Base-by-base conservation (phyloP, 2,888 invertebrate species). In the Apamea monoglypha region DNA sequence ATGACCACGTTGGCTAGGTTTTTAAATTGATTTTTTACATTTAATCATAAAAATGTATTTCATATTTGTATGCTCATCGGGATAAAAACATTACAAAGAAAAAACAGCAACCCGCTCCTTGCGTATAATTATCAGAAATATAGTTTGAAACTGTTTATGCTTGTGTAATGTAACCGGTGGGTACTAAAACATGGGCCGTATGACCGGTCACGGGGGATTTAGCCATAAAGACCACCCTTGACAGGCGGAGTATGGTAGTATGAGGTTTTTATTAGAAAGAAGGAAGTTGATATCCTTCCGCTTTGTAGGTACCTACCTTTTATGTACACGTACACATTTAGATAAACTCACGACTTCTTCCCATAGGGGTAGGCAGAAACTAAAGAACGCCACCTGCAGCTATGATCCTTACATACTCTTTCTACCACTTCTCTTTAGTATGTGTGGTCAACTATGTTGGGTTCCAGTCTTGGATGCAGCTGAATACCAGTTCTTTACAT, bases 211-310 rank as follows among this genome's bases (percentile, higher is more conserved):
- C 32, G 10, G 8, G 12, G 47, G 12, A 56, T 78, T 29, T 78
- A 18, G 36, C 29, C 29, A 47, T 56, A 3, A 21, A 14, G 14
- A 12, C 1, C 32, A 44, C 53, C 44, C 32, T 44, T 53, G 18
- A 21, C 1, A n/a, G 32, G 21, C 40, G 3, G 6, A 66, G 16
- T 44, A 56, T 16, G n/a, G 16, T 16, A 53, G 16, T 8, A 2
- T n/a, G 4, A 53, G 16, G 53, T 32, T 66, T 77, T 44, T 78
- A 36, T 47, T 56, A 67, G 78, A 78, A 66, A 78, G 47, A 4
- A 78, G 36, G 36, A 66, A 66, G 12, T 2, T 36, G 12, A 1
- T 77, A n/a, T 56, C 0, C 0, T 66, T 47, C 21, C 1, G 12
- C 44, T 64, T 21, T n/a, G 12, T 5, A 12, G 2, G 44, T 44